Conservation (phyloP, 2,797 vertebrate genomes). For the Danio albolineatus region DNA sequence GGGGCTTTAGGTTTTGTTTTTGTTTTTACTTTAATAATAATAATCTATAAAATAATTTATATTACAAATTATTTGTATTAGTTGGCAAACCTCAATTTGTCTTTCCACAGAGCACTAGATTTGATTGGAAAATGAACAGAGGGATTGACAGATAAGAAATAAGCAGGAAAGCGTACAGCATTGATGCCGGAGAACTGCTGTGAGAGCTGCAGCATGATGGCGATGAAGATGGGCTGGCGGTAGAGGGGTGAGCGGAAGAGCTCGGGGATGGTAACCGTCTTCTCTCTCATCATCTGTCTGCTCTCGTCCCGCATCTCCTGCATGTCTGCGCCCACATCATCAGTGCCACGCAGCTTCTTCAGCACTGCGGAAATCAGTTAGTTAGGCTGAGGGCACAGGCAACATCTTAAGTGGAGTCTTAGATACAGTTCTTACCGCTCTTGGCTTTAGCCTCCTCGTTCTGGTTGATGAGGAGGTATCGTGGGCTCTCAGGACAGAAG, state of each 20-base stretch:
- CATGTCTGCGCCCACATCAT: slow-evolving; percentile 83
- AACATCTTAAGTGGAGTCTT: not conserved
- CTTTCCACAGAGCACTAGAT: not conserved
- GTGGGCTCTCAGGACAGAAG: slow-evolving; percentile 87
- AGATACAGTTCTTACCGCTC: slow-evolving; percentile 75
- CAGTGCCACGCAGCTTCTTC: slow-evolving; percentile 86
- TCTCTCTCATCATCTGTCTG: slow-evolving; percentile 89
- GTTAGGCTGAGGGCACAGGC: not conserved
- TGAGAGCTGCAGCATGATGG: slow-evolving; percentile 87
- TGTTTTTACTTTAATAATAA: not conserved
- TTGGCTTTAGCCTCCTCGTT: slow-evolving; percentile 89
- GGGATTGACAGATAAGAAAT: not conserved
- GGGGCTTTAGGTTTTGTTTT: no score
- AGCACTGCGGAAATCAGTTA: slow-evolving; percentile 73
- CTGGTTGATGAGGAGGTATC: slow-evolving; percentile 88
- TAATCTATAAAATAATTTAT: no score
- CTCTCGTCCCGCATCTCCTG: slow-evolving; percentile 93
- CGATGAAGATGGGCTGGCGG: slow-evolving; percentile 86
- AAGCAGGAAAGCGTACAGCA: slow-evolving; percentile 75
- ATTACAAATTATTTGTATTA: no score
- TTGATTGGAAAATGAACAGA: not conserved
- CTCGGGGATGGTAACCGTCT: slow-evolving; percentile 87
- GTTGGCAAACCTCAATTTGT: not conserved
- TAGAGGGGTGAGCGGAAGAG: slow-evolving; percentile 86
- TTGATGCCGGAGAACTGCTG: slow-evolving; percentile 92